Base-by-base conservation (phyloP, 2,113 vertebrate species). In the Melanerpes aurifrons region DNA sequence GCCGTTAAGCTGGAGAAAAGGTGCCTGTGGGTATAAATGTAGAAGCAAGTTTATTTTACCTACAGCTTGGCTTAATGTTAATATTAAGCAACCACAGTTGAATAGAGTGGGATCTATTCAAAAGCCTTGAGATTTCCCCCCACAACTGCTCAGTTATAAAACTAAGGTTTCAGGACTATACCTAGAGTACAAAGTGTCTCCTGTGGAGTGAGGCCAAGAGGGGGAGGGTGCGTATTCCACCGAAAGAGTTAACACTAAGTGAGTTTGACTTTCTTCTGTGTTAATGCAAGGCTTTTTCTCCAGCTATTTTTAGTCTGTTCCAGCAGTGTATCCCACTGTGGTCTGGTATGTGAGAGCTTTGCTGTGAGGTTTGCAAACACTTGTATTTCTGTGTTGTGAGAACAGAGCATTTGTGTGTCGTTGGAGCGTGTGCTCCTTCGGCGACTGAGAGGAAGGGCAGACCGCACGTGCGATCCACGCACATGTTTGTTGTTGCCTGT, bases 291-390 rank as follows among this genome's bases (percentile, higher is more conserved):
- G 50, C 61, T 87, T 88, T 92, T 83, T 75, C 70, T 73, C 69
- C 73, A 35, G 80, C 82, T 96, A 81, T 94, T 96, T 96, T 95
- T 94, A 94, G 82, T n/a, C 69, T 47, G n/a, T 78, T 91, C 82
- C 85, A 94, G 91, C 71, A 72, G 73, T 4, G 59, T 83, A 48
- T 92, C 93, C 89, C 93, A 78, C 93, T 91, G 93, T 78, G 87
- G 66, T 50, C 67, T 95, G 86, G 53, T 92, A 83, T 87, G 92
- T 53, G 15, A 75, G 73, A 79, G 72, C 88, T 93, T 78, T 92
- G 84, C 91, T 77, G 87, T 77, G 93, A 90, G 93, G 72, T 90
- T 94, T 94, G 90, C 92, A 91, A 91, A 89, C 75, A 81, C 82
- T 95, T 93, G 89, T 94, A 26, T 90, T 92, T 86, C 87, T 91